Base-by-base conservation (phyloP, 2,113 vertebrate species). In the Sander vitreus region DNA sequence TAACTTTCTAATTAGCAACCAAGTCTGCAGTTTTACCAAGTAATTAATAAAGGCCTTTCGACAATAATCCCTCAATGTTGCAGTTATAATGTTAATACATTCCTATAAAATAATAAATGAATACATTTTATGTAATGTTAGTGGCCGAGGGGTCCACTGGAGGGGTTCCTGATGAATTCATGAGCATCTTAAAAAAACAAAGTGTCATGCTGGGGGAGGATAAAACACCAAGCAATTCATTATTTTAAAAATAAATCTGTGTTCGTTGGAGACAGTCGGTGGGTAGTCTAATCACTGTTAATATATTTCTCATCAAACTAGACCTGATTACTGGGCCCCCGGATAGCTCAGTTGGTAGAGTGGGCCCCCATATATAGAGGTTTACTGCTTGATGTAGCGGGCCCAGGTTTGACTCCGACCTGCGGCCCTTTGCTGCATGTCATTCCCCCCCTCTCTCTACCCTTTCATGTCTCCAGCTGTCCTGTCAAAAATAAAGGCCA, bases 1-100 rank as follows among this genome's bases (percentile, higher is more conserved):
- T n/a, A 11, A 33, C 43, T 66, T 57, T 76, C 23, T 57, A 76
- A 66, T 57, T 47, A 55, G 12, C 16, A 70, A 53, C 30, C 19
- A 36, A 23, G 19, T 64, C 50, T 54, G 58, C 57, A 71, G 13
- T 30, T 33, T 45, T 59, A 36, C 0, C 13, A 50, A 25, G 13
- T 48, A n/a, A 33, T 76, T 36, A 23, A 36, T 57, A 18, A 33
- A 57, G 3, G 12, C 7, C 23, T 55, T 65, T 43, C 45, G 15
- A 15, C 50, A 45, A 54, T 21, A 65, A 64, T 76, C 16, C 18
- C 15, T 27, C 23, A 55, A 54, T 27, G 53, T 18, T 62, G 6
- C 23, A 13, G 15, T 53, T 60, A 43, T 21, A 60, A 36, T 63
- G n/a, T 53, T 15, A 53, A 53, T 65, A 54, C 27, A 62, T 5